These are phyloP conservation scores for Thecophora atra DNA, from an alignment of 2,888 invertebrate genomes.

Conservation along the genomic window DNA sequence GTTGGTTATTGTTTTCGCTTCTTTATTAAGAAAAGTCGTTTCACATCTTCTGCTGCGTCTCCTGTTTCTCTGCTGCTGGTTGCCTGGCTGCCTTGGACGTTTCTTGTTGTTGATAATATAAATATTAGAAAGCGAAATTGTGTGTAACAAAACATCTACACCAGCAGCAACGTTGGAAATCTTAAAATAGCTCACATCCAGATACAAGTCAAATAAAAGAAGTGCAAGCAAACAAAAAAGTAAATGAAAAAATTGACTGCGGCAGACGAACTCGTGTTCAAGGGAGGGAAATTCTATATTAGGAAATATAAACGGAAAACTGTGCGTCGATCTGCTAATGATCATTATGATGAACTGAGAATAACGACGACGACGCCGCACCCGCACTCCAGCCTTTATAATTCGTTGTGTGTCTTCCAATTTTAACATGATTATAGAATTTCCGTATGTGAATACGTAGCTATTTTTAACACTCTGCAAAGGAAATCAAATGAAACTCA, in stretches of 20 bases:
- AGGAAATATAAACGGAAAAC: slow-evolving; percentile 27
- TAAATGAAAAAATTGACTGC: neutral
- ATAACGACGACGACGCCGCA: slow-evolving; percentile 9
- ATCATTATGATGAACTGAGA: neutral
- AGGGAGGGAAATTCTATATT: slow-evolving; percentile 30
- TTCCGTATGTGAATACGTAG: neutral
- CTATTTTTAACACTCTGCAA: slow-evolving; percentile 12
- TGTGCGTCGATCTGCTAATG: slow-evolving; percentile 18
- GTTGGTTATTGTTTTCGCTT: slow-evolving; percentile 8
- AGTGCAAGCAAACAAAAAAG: neutral
- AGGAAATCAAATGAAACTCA: slow-evolving; percentile 2
- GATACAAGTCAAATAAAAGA: neutral
- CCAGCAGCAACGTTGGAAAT: neutral
- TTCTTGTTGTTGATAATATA: neutral
- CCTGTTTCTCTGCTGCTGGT: neutral
- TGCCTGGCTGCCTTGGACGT: too few species aligned
- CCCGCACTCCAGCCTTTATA: neutral
- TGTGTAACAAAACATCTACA: neutral
- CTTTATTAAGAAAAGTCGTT: neutral
- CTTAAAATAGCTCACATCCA: slow-evolving; percentile 17
- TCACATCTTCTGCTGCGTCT: neutral
- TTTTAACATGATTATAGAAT: neutral
- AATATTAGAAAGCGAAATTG: neutral
- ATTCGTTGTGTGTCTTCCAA: neutral
- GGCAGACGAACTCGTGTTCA: neutral